Base-by-base conservation (phyloP, 2,888 invertebrate species). In the Leucophenga montana region DNA sequence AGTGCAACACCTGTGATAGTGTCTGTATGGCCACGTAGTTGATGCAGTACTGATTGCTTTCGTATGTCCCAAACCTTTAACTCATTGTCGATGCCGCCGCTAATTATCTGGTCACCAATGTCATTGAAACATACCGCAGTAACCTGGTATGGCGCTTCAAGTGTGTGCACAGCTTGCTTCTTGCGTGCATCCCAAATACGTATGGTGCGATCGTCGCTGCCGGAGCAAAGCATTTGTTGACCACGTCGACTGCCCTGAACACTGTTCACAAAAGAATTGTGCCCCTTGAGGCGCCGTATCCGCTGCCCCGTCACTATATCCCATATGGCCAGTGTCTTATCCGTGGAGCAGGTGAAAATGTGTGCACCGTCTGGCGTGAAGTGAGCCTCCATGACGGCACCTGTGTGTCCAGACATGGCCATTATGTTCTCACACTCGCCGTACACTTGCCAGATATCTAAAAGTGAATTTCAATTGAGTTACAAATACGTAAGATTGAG, bases 361-460 rank as follows among this genome's bases (percentile, higher is more conserved):
- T 94, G 92, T n/a, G 92, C 90, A 0, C 96, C 97, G 73, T 95
- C 96, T 0, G 95, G 92, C 1, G 94, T 94, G 85, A 96, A 96
- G 86, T 95, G 94, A 11, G 99, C 89, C 87, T 99, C 98, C 93
- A 97, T 94, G 1, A 99, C 91, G 1, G 98, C 97, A 0, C 99
- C 99, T 0, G 95, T 95, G 89, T 99, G 99, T 0, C 98, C 98
- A 18, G 93, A 92, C 92, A 99, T 92, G 20, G 95, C 93, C 82
- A 96, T 95, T 76, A 98, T 93, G 88, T 99, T 99, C 85, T 99
- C 98, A 89, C 99, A 99, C 86, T 99, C 98, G 0, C 97, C 99
- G 85, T 97, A 98, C 0, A 98, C 97, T 87, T 95, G 96, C 99
- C 99, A 99, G 75, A 99, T 89, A 88, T 93, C 95, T 95, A 86